Evolutionary conservation across 1,140 invertebrate species (phyloP).

Genomic region (Himalopsyche phryganea): DNA sequence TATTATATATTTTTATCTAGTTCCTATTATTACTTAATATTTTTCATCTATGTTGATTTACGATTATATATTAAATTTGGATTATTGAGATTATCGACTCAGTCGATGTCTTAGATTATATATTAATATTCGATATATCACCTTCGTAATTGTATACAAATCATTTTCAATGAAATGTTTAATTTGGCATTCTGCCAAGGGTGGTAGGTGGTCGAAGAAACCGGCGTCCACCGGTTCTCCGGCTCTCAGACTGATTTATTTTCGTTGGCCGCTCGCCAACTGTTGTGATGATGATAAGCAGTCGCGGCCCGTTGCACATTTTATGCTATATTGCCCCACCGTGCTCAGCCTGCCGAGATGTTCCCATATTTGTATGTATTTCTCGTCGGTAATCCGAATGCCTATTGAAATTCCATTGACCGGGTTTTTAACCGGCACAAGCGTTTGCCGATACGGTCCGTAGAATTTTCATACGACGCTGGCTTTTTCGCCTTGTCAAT

Average conservation of each 20-base stretch:
- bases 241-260: neutral
- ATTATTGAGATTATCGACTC: too few relatives aligned
- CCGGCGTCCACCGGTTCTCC: constrained; percentile 9
- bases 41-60: too few relatives aligned
- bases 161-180: too few relatives aligned
- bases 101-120: too few relatives aligned
- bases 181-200: constrained; percentile 12
- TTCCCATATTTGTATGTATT: constrained; percentile 13
- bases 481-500: constrained; percentile 6
- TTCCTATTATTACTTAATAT: too few relatives aligned
- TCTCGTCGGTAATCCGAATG: constrained; percentile 12
- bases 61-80: too few relatives aligned
- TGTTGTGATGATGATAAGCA: neutral
- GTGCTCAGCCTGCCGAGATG: constrained; percentile 4
- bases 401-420: constrained; percentile 15
- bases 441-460: constrained; percentile 11
- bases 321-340: constrained; percentile 7
- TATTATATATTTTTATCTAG: too few relatives aligned
- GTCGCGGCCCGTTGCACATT: constrained; percentile 9
- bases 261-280: constrained; percentile 9
- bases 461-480: neutral
- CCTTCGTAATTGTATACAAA: too few relatives aligned
- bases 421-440: constrained; percentile 19
- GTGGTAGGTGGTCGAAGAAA: constrained; percentile 1
- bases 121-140: too few relatives aligned